phyloP scores from a whole-genome alignment of 2,888 invertebrate species.

The Reticulitermes lucifugus region DNA sequence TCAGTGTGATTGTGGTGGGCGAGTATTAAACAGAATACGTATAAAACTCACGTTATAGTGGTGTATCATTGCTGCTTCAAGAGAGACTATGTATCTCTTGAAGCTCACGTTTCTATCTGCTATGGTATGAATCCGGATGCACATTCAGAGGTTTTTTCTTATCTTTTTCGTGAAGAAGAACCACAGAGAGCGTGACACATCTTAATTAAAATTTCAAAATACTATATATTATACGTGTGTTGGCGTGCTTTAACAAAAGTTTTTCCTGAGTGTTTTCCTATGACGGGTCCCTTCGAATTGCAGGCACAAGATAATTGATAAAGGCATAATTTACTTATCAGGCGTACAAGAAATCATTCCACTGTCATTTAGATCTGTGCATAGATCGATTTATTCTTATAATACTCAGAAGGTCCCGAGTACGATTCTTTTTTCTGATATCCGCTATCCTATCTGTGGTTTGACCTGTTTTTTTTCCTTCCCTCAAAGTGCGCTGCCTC shows the following conservation, averaged over 20 bases:
- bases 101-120: neutral
- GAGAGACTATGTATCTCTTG: neutral
- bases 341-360: too few species aligned
- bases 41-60: neutral
- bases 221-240: neutral
- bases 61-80: neutral
- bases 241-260: neutral
- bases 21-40: neutral
- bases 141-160: neutral
- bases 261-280: neutral
- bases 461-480: too few species aligned
- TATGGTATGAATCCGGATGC: neutral
- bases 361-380: too few species aligned
- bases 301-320: too few species aligned
- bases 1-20: neutral
- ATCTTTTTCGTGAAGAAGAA: neutral
- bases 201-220: constrained; percentile 9
- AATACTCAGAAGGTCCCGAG: too few species aligned
- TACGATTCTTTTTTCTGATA: too few species aligned
- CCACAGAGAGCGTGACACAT: constrained; percentile 9
- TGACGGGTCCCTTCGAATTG: neutral
- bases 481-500: too few species aligned
- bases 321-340: too few species aligned
- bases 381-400: too few species aligned
- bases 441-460: too few species aligned